Conservation (phyloP, 2,113 vertebrate species). For the Eolophus roseicapilla region DNA sequence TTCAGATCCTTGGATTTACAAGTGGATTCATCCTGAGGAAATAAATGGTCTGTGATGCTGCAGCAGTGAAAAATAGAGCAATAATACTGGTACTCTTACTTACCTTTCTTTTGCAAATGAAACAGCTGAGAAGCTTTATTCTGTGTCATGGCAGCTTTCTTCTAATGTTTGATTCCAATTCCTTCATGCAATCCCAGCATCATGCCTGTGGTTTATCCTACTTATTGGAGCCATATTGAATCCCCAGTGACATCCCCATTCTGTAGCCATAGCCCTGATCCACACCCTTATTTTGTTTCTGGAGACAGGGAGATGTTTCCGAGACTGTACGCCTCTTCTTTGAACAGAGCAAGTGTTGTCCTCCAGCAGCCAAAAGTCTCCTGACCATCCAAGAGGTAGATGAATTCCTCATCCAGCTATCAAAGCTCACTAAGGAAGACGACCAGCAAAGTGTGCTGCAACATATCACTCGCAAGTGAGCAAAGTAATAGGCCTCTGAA, state of each 20-base stretch:
- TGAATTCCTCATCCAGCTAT: slow-evolving; percentile 82
- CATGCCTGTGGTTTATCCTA: neutral
- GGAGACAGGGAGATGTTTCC: slow-evolving; percentile 91
- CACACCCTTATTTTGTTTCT: neutral
- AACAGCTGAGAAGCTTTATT: neutral
- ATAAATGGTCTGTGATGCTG: neutral
- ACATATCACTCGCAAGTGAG: slow-evolving; percentile 84
- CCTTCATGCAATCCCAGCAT: neutral
- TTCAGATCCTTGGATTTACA: neutral
- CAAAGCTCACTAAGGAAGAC: slow-evolving; percentile 94
- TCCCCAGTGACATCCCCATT: neutral
- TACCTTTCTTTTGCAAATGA: neutral
- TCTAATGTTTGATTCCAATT: neutral
- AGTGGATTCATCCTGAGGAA: neutral
- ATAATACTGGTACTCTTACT: neutral
- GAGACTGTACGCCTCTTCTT: slow-evolving; percentile 96
- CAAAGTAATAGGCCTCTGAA: neutral
- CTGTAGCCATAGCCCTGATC: neutral
- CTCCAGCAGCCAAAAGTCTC: slow-evolving; percentile 89
- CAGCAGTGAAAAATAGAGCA: neutral
- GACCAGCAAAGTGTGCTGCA: slow-evolving; percentile 93
- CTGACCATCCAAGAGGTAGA: slow-evolving; percentile 97
- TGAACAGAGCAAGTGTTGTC: slow-evolving; percentile 88
- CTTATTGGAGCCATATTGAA: neutral
- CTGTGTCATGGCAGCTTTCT: neutral